phyloP scores from a whole-genome alignment of 92 coral and sea anemone species.

The Paragorgia papillata region DNA sequence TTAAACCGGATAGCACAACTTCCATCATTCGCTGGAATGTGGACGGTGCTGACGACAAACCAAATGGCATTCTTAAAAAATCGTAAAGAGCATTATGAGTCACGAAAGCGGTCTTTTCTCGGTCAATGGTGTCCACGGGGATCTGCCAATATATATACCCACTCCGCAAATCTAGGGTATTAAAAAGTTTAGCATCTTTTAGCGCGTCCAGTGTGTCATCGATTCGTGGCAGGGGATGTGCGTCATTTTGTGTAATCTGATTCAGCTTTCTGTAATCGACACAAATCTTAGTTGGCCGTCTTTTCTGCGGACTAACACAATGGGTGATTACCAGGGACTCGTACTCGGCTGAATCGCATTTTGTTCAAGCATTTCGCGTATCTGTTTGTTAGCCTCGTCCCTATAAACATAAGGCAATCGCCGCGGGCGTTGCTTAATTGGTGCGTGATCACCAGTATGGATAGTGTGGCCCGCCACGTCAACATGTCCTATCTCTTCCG shows the following conservation, averaged over 20 bases:
- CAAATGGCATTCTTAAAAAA: constrained; percentile 44
- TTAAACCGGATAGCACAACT: constrained; percentile 40
- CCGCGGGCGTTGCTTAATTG: constrained; percentile 34
- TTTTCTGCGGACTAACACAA: constrained; percentile 35
- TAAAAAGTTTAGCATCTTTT: constrained; percentile 28
- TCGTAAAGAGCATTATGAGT: constrained; percentile 39
- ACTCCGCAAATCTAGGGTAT: constrained; percentile 22
- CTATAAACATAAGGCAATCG: constrained; percentile 30
- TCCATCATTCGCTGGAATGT: constrained; percentile 45
- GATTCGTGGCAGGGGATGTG: constrained; percentile 11
- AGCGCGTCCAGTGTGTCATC: no score
- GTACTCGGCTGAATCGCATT: constrained; percentile 44
- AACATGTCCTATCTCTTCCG: no score
- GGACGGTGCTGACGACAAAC: constrained; percentile 26
- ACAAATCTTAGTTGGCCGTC: constrained; percentile 3
- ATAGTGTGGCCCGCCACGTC: no score
- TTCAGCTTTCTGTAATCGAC: no score
- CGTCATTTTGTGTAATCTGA: no score
- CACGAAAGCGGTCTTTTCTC: constrained; percentile 40
- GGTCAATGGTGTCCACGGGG: constrained; percentile 31
- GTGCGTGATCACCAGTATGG: constrained; percentile 23
- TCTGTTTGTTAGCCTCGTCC: constrained; percentile 39
- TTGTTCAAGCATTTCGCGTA: constrained; percentile 32
- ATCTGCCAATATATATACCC: constrained; percentile 47
- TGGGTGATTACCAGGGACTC: constrained; percentile 44